Evolutionary conservation across 2,113 vertebrate genomes (phyloP), one percentile per base, ranked within the genome.

Genomic region (Guaruba guarouba): DNA sequence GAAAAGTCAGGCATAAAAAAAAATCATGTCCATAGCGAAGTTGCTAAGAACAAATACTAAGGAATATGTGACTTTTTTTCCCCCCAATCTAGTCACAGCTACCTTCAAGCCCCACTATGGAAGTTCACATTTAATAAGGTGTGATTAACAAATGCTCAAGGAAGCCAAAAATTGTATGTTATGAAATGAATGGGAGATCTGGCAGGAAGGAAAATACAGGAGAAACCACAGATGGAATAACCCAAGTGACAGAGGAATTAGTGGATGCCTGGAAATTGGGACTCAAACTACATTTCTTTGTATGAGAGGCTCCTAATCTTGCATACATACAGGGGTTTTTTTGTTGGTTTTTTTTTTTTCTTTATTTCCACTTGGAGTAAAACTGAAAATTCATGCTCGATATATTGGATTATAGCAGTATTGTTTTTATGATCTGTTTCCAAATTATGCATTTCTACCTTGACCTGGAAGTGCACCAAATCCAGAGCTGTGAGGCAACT

Each of bases 91-190:
- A 85, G 31, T 93, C 94, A 89, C 96, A 93, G 92, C 88, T 96
- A 89, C 88, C 83, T 90, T 93, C 81, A 78, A 85, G 74, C 89
- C 94, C 74, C 91, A 95, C 93, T 96, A 94, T 85, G 92, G 95
- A 96, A 94, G 93, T 95, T 96, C 92, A 92, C 86, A 76, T 97
- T 96, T 97, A 96, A 97, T 96, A 96, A 95, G 93, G 95, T 96
- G 93, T 87, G 93, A 95, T 93, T 93, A 95, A 96, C 88, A 1
- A 96, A 96, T 91, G 63, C 74, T 94, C 49, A 29, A 93, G 93
- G 91, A 96, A 96, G 96, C 95, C 95, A 93, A 96, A 95, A 96
- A 49, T 19, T 55, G 35, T 52, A 18, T 43, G 79, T 90, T 95
- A 88, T 86, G 82, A 93, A 96, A 93, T 41, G 92, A 92, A 85